Percentiles rank a stretch among this genome's conserved stretches.
Evolutionary conservation across 2,888 invertebrate genomes (phyloP).

Genomic region (Rhabditoides inermis): DNA sequence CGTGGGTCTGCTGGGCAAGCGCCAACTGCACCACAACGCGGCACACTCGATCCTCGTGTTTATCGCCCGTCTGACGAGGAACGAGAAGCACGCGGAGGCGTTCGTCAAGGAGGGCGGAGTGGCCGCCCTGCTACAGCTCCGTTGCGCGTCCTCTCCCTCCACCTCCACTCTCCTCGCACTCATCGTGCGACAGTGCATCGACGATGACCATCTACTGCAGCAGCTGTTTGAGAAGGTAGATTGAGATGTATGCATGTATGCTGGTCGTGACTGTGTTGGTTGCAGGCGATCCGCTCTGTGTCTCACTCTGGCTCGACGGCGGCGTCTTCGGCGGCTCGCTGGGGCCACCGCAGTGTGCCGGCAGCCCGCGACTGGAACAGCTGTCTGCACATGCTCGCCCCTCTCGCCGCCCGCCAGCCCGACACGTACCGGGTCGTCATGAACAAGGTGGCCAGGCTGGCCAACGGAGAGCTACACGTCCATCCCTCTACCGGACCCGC

Average conservation of each 20-base stretch:
- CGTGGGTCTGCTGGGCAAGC: slow-evolving; percentile 6
- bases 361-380: too few species aligned
- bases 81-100: slow-evolving; percentile 16
- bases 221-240: slow-evolving; percentile 11
- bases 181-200: slow-evolving; percentile 38
- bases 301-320: too few species aligned
- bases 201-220: slow-evolving; percentile 19
- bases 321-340: too few species aligned
- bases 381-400: too few species aligned
- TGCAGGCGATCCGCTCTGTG: too few species aligned
- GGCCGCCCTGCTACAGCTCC: slow-evolving; percentile 14
- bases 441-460: too few species aligned
- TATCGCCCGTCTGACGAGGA: slow-evolving; percentile 25
- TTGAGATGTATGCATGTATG: neutral
- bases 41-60: slow-evolving; percentile 34
- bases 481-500: too few species aligned
- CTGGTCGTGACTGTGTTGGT: too few species aligned
- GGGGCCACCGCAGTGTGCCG: too few species aligned
- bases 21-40: slow-evolving; percentile 14
- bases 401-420: too few species aligned
- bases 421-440: too few species aligned
- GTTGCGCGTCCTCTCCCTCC: slow-evolving; percentile 13
- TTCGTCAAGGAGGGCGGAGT: slow-evolving; percentile 28
- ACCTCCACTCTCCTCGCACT: slow-evolving; percentile 23
- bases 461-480: too few species aligned